Evolutionary conservation across 1,140 invertebrate genomes (phyloP).

Genomic region (Zaprionus gabonicus): DNA sequence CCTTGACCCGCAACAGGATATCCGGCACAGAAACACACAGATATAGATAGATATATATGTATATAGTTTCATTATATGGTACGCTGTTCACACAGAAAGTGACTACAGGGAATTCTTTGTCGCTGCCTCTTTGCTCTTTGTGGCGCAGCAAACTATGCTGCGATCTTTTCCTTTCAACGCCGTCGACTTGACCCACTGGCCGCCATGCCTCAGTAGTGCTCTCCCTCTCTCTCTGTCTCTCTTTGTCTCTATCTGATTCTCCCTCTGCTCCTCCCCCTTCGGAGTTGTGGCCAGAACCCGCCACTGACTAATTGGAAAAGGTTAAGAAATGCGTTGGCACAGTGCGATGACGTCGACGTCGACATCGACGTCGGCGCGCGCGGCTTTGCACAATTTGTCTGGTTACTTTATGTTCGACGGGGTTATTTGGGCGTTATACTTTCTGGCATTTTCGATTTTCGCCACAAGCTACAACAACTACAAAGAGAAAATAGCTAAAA

Average conservation of each 20-base stretch:
- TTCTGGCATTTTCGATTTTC: constrained; percentile 50
- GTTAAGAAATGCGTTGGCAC: constrained; percentile 28
- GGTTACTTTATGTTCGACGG: constrained; percentile 61
- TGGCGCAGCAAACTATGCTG: constrained; percentile 30
- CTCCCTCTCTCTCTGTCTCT: background rate
- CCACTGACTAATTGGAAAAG: constrained; percentile 61
- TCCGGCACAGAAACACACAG: constrained; percentile 24
- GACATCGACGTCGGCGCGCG: background rate
- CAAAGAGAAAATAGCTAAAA: constrained; percentile 28
- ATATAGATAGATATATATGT: background rate
- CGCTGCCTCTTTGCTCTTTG: background rate
- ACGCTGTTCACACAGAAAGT: too few species aligned
- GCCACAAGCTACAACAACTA: constrained; percentile 9
- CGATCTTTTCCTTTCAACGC: constrained; percentile 1
- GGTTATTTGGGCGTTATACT: constrained; percentile 64
- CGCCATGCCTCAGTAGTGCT: background rate
- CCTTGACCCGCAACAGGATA: constrained; percentile 21
- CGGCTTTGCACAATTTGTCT: constrained; percentile 67
- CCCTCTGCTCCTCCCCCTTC: too few species aligned
- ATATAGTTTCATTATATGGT: constrained; percentile 7
- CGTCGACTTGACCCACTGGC: constrained; percentile 27
- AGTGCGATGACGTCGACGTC: constrained; percentile 21
- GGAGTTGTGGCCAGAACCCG: background rate
- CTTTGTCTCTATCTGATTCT: background rate
- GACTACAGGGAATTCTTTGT: too few species aligned